Evolutionary conservation across 2,888 invertebrate species (phyloP).

Genomic region (Luperina testacea): DNA sequence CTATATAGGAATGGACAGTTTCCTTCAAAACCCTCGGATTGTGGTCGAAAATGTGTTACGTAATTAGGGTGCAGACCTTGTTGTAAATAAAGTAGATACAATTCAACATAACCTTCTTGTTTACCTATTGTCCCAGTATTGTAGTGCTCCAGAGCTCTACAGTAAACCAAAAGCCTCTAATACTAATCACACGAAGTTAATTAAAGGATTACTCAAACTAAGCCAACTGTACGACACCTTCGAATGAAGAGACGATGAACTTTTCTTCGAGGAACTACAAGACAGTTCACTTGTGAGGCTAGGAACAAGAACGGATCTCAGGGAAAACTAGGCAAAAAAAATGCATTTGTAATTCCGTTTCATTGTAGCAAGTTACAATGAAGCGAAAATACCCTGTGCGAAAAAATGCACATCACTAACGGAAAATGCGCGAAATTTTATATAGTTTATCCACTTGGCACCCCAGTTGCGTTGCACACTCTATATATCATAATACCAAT

Average conservation of each 20-base stretch:
- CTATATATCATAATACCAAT: neutral
- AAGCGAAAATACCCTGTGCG: neutral
- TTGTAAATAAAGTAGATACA: too few species aligned
- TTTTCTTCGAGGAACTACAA: neutral
- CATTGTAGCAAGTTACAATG: neutral
- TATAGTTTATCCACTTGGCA: too few species aligned
- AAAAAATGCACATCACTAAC: neutral
- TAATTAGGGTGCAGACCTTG: too few species aligned
- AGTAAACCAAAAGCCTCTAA: neutral
- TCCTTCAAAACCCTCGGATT: too few species aligned
- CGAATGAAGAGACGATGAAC: neutral
- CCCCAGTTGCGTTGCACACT: neutral
- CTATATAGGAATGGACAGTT: too few species aligned
- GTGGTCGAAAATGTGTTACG: too few species aligned
- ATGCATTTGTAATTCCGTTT: neutral
- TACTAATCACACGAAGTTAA: constrained; percentile 1
- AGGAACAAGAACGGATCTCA: neutral
- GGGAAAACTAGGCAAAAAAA: neutral
- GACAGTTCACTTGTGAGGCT: neutral
- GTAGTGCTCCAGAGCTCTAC: neutral
- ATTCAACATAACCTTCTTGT: too few species aligned
- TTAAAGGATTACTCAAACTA: constrained; percentile 5
- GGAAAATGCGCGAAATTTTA: neutral
- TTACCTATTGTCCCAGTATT: neutral
- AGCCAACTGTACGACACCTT: neutral